These are phyloP conservation scores for Deilephila porcellus DNA, from an alignment of 2,888 invertebrate genomes.

Conservation along the genomic window DNA sequence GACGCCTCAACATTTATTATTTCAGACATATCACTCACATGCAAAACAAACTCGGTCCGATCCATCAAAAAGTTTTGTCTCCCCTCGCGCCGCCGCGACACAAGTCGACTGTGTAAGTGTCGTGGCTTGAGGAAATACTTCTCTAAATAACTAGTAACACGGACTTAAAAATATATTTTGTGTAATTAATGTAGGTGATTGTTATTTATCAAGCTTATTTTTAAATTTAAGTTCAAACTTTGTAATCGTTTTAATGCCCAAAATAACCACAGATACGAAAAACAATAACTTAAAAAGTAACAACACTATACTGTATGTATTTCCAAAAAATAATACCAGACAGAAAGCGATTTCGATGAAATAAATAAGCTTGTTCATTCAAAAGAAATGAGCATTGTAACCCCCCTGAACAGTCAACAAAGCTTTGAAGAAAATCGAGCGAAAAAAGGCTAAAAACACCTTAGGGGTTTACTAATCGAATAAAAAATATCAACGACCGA, in stretches of 20 bases:
- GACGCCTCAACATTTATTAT: conserved; percentile 85
- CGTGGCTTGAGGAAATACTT: conserved; percentile 63
- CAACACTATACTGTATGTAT: background rate
- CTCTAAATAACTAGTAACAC: conserved; percentile 8
- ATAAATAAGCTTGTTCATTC: conserved; percentile 81
- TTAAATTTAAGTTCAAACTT: too few relatives aligned
- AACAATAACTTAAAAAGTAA: background rate
- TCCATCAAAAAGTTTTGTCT: conserved; percentile 83
- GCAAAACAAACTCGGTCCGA: conserved; percentile 85
- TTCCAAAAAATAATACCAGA: conserved; percentile 35
- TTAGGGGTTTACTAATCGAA: conserved; percentile 86
- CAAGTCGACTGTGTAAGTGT: conserved; percentile 84
- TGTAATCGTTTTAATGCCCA: too few relatives aligned
- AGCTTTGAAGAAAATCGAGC: conserved; percentile 85
- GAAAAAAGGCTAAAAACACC: conserved; percentile 86
- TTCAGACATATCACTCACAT: conserved; percentile 85
- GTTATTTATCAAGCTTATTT: too few relatives aligned
- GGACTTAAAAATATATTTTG: background rate
- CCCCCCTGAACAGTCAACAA: conserved; percentile 83
- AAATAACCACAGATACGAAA: background rate
- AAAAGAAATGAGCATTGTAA: conserved; percentile 82
- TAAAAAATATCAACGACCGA: conserved; percentile 86
- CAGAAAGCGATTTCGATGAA: conserved; percentile 56
- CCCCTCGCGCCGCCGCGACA: conserved; percentile 63
- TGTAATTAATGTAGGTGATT: background rate